Evolutionary conservation across 2,888 invertebrate species (phyloP).

Genomic region (Hydrotaea cyrtoneurina): DNA sequence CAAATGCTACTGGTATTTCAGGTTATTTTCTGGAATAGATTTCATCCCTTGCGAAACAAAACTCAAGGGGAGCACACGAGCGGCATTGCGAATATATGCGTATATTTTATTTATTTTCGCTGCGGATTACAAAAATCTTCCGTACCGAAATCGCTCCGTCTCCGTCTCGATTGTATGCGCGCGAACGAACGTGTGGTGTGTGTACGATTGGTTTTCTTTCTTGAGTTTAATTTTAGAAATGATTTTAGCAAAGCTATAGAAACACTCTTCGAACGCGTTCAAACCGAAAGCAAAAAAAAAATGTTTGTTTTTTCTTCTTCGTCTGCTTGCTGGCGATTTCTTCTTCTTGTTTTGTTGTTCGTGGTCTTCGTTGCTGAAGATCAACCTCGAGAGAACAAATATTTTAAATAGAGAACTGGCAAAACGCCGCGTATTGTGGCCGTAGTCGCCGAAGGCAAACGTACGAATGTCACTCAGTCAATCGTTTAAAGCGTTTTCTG

Average conservation of each 20-base stretch:
- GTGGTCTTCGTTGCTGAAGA: slow-evolving; percentile 46
- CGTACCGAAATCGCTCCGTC: slow-evolving; percentile 17
- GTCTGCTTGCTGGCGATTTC: background rate
- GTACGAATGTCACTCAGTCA: slow-evolving; percentile 57
- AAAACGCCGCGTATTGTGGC: slow-evolving; percentile 47
- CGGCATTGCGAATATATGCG: background rate
- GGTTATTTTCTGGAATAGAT: background rate
- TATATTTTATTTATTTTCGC: background rate
- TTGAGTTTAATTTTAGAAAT: slow-evolving; percentile 61
- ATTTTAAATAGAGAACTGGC: slow-evolving; percentile 36
- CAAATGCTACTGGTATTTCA: background rate
- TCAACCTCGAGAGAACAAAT: slow-evolving; percentile 27
- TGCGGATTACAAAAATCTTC: slow-evolving; percentile 12
- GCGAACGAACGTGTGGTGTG: background rate
- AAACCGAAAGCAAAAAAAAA: slow-evolving; percentile 33
- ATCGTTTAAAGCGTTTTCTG: slow-evolving; percentile 33
- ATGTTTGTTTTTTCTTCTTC: slow-evolving; percentile 6
- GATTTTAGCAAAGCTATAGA: slow-evolving; percentile 52
- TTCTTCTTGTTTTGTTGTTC: slow-evolving; percentile 10
- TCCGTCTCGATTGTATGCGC: background rate
- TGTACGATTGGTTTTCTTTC: slow-evolving; percentile 26
- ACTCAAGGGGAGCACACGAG: background rate
- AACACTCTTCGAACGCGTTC: slow-evolving; percentile 49
- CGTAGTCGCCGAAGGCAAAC: slow-evolving; percentile 57
- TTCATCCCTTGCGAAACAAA: background rate